Base-by-base conservation (phyloP, 1,140 invertebrate genomes). In the Triops cancriformis region DNA sequence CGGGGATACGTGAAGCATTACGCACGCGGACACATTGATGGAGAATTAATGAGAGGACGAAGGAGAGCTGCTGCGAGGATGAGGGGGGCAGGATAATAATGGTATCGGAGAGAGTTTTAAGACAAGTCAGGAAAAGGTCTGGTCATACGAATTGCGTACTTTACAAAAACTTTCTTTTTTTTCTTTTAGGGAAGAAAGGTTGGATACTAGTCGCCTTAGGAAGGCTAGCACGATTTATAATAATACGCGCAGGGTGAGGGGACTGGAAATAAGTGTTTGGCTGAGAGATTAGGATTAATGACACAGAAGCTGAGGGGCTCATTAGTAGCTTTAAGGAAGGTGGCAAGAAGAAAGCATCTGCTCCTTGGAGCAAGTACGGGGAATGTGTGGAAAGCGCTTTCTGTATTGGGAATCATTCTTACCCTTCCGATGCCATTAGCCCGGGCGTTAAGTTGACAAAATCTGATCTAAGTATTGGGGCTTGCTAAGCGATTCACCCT, bases 11-110 rank as follows among this genome's bases (percentile, higher is more conserved):
- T 64, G 23, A 64, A 64, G 51, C 51, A 64, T 9, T 64, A 64
- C 51, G 51, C 51, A 64, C 51, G 23, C 51, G 23, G 51, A 64
- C 51, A 64, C 51, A 64, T 64, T 64, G 51, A 64, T 64, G 51
- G 51, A 64, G 51, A 64, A 64, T 64, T 64, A 64, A 64, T 64
- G 51, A 64, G 51, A 23, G 51, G 51, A 23, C 10, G 10, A 18
- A 23, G 51, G n/a, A 23, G 0, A 9, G 23, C 14, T 6, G 10
- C 18, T 18, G n/a, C 10, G 51, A 23, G 3, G 23, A 6, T 64
- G 23, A 18, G 9, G 51, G 51, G 10, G 14, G 23, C 23, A 64
- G 0, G 18, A 45, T 1, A 45, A 45, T 14, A 14, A n/a, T 18
- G 3, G 14, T 64, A 1, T 5, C 51, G 6, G 51, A 18, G 14